Conservation (phyloP, 92 coral and sea anemone species). For the Porites rus region DNA sequence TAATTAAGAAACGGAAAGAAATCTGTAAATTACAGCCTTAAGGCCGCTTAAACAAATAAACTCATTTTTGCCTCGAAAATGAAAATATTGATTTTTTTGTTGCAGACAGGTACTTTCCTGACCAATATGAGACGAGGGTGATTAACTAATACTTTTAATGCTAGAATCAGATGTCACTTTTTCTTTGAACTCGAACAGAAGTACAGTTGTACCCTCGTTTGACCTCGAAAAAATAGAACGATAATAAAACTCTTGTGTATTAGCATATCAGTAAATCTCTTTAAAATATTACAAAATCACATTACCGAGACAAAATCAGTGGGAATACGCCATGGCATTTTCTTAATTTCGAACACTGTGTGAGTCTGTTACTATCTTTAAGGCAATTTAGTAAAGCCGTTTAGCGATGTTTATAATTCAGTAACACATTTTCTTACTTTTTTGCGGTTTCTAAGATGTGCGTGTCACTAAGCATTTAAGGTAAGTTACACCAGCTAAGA, state of each 20-base stretch:
- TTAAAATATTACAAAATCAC: not conserved
- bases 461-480: too few species aligned
- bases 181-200: not conserved
- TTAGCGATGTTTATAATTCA: too few species aligned
- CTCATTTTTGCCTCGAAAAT: constrained; percentile 3
- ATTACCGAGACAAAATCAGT: not conserved
- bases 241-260: not conserved
- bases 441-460: too few species aligned
- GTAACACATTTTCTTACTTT: not conserved
- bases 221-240: not conserved
- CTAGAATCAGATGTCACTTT: too few species aligned
- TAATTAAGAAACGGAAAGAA: constrained; percentile 6
- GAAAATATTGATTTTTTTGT: constrained; percentile 33
- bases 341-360: not conserved
- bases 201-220: too few species aligned
- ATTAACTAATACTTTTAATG: not conserved
- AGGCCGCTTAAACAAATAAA: constrained; percentile 16
- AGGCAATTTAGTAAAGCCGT: not conserved
- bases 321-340: not conserved
- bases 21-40: constrained; percentile 27
- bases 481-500: too few species aligned
- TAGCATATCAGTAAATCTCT: not conserved
- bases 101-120: not conserved
- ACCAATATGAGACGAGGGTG: not conserved
- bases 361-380: not conserved